A percentile compares a stretch with the other conserved stretches of the same genome.
These are phyloP conservation scores for Aurelia aurita DNA, from an alignment of 30 jellyfish, hydroid and myxozoan species.

Conservation along the genomic window DNA sequence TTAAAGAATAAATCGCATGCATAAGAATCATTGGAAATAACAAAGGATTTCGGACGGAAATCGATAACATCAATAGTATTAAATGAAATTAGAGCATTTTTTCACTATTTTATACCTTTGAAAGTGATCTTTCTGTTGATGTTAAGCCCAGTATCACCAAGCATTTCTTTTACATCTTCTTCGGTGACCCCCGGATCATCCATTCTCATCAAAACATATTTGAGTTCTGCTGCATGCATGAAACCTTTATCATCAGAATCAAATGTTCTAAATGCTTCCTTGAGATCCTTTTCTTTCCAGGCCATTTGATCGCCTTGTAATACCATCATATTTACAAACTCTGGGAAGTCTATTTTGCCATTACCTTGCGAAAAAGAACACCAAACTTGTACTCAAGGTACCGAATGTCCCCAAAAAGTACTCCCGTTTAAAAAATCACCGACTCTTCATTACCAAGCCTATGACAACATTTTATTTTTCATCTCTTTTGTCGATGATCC, in stretches of 20 bases:
- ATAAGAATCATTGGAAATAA: too few species aligned
- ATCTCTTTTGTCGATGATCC: too few species aligned
- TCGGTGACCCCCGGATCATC: constrained; percentile 81
- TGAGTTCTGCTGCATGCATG: constrained; percentile 90
- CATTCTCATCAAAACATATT: constrained; percentile 84
- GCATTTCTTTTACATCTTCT: constrained; percentile 84
- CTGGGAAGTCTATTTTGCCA: constrained; percentile 96
- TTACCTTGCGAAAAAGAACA: constrained; percentile 66
- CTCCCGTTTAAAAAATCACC: too few species aligned
- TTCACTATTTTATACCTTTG: too few species aligned
- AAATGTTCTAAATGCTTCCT: constrained; percentile 94
- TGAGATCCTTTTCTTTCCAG: constrained; percentile 94
- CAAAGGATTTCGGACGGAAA: too few species aligned
- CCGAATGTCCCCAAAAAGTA: too few species aligned
- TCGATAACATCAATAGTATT: too few species aligned
- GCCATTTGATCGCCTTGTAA: constrained; percentile 97
- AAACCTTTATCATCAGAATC: constrained; percentile 93
- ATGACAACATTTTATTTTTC: too few species aligned
- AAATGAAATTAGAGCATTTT: too few species aligned
- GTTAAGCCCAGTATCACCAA: constrained; percentile 64
- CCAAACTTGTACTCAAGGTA: too few species aligned
- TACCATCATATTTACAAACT: constrained; percentile 93
- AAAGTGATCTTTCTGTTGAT: constrained; percentile 81
- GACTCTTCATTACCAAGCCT: too few species aligned
- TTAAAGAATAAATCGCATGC: too few species aligned